phyloP scores from a whole-genome alignment of 2,113 vertebrate genomes.

The Oreamnos americanus region DNA sequence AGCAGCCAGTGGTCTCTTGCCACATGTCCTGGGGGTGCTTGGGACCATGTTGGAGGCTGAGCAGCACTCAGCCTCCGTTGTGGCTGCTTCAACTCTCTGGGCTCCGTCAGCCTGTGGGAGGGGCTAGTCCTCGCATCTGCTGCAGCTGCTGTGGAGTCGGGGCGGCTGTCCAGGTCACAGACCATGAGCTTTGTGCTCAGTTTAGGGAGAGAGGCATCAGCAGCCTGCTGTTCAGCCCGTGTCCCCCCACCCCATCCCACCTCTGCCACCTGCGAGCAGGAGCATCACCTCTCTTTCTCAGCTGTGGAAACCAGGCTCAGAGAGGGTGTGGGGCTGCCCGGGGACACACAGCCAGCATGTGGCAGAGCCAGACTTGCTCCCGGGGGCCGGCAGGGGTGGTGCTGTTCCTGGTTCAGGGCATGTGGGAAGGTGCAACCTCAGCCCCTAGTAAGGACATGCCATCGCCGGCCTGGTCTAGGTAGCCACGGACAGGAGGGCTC shows the following conservation, averaged over 20 bases:
- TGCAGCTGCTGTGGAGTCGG: not conserved
- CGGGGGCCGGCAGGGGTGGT: not conserved
- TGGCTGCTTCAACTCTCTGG: not conserved
- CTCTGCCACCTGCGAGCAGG: not conserved
- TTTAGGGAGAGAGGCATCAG: not conserved
- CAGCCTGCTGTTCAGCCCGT: not conserved
- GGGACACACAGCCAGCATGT: not conserved
- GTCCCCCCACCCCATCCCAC: not conserved
- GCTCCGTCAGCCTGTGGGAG: not conserved
- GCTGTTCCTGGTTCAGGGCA: not conserved
- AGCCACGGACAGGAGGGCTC: not conserved
- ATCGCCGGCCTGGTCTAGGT: not conserved
- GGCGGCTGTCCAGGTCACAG: not conserved
- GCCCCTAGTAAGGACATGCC: not conserved
- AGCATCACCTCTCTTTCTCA: not conserved
- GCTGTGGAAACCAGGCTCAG: not conserved
- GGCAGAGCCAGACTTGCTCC: not conserved
- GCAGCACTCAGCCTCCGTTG: not conserved
- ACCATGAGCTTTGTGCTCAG: not conserved
- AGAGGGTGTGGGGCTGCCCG: not conserved
- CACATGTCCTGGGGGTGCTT: not conserved
- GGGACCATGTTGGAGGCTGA: not conserved
- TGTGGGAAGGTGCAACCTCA: not conserved
- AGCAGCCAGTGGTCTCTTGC: not conserved
- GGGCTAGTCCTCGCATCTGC: not conserved